Evolutionary conservation across 2,888 invertebrate species (phyloP).

Genomic region (Cordylochernes scorpioides): DNA sequence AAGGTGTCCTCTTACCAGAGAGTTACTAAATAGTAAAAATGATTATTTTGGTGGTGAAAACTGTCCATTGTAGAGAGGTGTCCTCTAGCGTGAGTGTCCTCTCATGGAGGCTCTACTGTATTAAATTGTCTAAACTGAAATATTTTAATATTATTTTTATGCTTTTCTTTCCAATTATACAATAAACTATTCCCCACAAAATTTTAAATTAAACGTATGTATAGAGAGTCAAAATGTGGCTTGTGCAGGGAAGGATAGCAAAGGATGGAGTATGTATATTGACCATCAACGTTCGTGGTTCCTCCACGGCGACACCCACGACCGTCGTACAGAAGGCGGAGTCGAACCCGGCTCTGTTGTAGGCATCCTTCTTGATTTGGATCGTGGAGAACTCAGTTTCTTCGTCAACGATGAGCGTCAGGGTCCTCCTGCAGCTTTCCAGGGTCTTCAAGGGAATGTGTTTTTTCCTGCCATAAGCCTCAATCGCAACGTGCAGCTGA

Average conservation of each 20-base stretch:
- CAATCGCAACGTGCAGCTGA: slow-evolving; percentile 76
- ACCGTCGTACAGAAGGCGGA: slow-evolving; percentile 65
- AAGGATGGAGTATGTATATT: slow-evolving; percentile 93
- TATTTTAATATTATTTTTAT: no score
- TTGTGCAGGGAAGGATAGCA: slow-evolving; percentile 67
- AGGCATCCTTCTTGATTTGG: slow-evolving; percentile 69
- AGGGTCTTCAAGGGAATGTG: slow-evolving; percentile 56
- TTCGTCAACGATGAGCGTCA: slow-evolving; percentile 79
- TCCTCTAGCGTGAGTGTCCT: no score
- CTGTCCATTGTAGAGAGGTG: no score
- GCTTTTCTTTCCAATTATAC: no score
- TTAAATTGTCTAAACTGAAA: no score
- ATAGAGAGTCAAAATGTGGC: no score
- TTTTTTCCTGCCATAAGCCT: slow-evolving; percentile 92
- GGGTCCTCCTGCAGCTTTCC: slow-evolving; percentile 55
- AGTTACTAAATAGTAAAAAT: no score
- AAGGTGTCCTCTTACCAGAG: no score
- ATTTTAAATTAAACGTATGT: no score
- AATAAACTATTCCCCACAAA: no score
- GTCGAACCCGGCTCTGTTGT: slow-evolving; percentile 53
- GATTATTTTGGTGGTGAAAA: no score
- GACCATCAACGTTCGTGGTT: slow-evolving; percentile 89
- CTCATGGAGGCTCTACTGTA: no score
- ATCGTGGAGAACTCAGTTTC: slow-evolving; percentile 62
- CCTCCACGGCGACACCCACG: slow-evolving; percentile 77